Evolutionary conservation across 2,888 invertebrate genomes (phyloP).

Genomic region (Meteorus colon): DNA sequence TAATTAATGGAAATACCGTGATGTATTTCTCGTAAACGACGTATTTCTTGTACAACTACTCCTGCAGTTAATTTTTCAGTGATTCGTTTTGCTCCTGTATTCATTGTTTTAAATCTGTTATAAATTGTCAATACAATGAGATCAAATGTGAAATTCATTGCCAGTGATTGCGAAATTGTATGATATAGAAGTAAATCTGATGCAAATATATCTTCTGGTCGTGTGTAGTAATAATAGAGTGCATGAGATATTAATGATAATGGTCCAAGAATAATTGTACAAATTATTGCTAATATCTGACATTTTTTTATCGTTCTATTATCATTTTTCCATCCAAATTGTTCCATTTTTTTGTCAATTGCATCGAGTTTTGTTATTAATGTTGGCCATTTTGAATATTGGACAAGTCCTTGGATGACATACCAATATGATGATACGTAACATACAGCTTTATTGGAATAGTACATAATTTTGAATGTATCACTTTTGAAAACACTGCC

Average conservation of each 20-base stretch:
- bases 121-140: constrained; percentile 57
- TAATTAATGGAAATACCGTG: constrained; percentile 52
- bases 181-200: constrained; percentile 63
- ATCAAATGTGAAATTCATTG: constrained; percentile 61
- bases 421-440: constrained; percentile 63
- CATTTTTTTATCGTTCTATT: constrained; percentile 49
- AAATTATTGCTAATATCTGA: constrained; percentile 53
- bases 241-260: constrained; percentile 55
- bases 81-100: constrained; percentile 53
- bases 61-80: constrained; percentile 46
- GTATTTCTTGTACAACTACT: constrained; percentile 57
- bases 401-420: constrained; percentile 56
- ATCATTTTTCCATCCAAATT: constrained; percentile 45
- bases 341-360: constrained; percentile 56
- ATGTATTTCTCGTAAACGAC: constrained; percentile 58
- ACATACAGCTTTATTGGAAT: constrained; percentile 59
- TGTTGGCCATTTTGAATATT: constrained; percentile 60
- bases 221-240: constrained; percentile 59
- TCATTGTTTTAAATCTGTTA: constrained; percentile 56
- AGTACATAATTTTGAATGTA: constrained; percentile 64
- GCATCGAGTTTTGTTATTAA: constrained; percentile 55
- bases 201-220: constrained; percentile 59
- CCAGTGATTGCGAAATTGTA: constrained; percentile 59
- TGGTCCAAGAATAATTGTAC: constrained; percentile 55
- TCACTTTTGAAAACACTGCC: constrained; percentile 59